Conservation (phyloP, 2,797 vertebrate species). For the Cirrhinus molitorella region DNA sequence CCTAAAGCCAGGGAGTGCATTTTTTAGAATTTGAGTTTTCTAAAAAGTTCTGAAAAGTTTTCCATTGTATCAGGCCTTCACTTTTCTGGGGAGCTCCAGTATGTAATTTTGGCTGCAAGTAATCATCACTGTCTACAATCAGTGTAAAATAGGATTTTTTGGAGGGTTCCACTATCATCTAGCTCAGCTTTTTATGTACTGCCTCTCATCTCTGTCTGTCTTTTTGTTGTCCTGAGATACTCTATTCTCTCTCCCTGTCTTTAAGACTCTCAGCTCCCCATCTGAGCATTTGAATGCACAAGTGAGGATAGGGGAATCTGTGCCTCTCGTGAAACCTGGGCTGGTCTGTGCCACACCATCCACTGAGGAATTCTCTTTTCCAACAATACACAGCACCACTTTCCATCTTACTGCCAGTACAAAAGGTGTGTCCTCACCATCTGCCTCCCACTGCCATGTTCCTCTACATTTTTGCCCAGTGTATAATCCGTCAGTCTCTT, state of each 20-base stretch:
- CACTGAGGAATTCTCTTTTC: slow-evolving; percentile 46
- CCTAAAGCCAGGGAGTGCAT: neutral
- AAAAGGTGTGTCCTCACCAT: slow-evolving; percentile 48
- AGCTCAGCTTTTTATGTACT: neutral
- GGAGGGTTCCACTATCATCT: neutral
- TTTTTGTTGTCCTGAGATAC: slow-evolving; percentile 11
- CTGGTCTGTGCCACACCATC: slow-evolving; percentile 43
- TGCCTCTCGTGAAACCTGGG: slow-evolving; percentile 24
- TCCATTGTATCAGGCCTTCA: slow-evolving; percentile 10
- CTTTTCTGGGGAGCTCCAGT: slow-evolving; percentile 5
- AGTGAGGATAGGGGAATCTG: slow-evolving; percentile 9
- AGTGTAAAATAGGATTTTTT: neutral
- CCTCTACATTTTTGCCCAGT: slow-evolving; percentile 7
- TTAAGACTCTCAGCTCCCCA: slow-evolving; percentile 36
- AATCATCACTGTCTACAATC: slow-evolving; percentile 13
- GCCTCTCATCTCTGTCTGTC: neutral
- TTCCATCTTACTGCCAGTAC: slow-evolving; percentile 46
- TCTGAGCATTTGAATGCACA: slow-evolving; percentile 43
- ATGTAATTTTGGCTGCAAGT: slow-evolving; percentile 18
- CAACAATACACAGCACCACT: slow-evolving; percentile 51
- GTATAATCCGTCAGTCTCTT: slow-evolving; percentile 6
- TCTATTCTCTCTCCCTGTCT: slow-evolving; percentile 45
- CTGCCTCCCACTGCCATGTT: slow-evolving; percentile 9
- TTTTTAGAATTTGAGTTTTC: neutral
- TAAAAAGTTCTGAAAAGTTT: slow-evolving; percentile 1